These are phyloP conservation scores for Listronotus oregonensis DNA, from an alignment of 1,140 invertebrate genomes.

Conservation along the genomic window DNA sequence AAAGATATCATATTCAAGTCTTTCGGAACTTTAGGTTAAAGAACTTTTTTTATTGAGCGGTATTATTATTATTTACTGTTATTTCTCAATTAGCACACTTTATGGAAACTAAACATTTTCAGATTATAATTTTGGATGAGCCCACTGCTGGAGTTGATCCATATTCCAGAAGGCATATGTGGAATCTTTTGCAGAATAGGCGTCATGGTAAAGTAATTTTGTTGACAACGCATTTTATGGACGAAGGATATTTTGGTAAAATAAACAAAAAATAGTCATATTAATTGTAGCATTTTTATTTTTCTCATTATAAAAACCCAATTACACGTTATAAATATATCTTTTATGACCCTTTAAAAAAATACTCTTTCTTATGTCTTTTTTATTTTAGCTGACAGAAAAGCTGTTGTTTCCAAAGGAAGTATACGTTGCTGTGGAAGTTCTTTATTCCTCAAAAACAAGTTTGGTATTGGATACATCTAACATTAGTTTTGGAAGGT, in stretches of 20 bases:
- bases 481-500: slow-evolving; percentile 58
- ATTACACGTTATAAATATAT: no score
- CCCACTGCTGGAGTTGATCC: slow-evolving; percentile 88
- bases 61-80: no score
- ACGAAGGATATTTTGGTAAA: slow-evolving; percentile 77
- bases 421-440: slow-evolving; percentile 78
- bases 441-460: slow-evolving; percentile 84
- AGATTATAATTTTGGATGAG: slow-evolving; percentile 87
- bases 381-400: slow-evolving; percentile 65
- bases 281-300: no score
- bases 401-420: slow-evolving; percentile 79
- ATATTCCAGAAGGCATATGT: slow-evolving; percentile 79
- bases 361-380: no score
- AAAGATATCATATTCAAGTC: no score
- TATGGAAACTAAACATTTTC: slow-evolving; percentile 25
- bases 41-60: no score
- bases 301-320: no score
- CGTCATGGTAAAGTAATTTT: slow-evolving; percentile 75
- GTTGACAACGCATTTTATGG: slow-evolving; percentile 84
- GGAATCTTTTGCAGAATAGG: slow-evolving; percentile 78
- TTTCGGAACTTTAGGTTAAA: no score
- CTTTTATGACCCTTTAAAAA: no score
- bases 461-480: slow-evolving; percentile 88
- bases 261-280: background rate
- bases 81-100: no score